phyloP scores from a whole-genome alignment of 2,797 vertebrate genomes.

The Catostomus latipinnis region DNA sequence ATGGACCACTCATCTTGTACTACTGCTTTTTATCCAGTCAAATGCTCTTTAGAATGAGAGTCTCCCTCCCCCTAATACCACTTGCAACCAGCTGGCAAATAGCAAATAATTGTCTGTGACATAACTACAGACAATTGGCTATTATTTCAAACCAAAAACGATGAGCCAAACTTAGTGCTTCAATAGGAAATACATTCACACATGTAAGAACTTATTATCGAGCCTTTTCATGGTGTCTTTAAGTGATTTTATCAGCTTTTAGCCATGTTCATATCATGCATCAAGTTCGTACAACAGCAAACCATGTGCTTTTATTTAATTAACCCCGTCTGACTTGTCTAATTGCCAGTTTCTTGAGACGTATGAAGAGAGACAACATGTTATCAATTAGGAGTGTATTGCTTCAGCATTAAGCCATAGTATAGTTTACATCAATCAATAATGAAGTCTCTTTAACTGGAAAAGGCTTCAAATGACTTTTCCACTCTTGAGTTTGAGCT shows the following conservation, averaged over 20 bases:
- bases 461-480: conserved; percentile 48
- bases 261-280: not conserved
- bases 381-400: conserved; percentile 20
- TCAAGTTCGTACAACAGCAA: not conserved
- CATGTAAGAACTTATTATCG: no score
- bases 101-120: no score
- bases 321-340: conserved; percentile 29
- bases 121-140: no score
- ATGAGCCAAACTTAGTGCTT: no score
- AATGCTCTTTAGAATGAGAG: no score
- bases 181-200: no score
- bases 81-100: no score
- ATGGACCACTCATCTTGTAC: no score
- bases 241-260: not conserved
- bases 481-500: conserved; percentile 20
- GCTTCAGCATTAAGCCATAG: conserved; percentile 23
- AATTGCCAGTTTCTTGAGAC: conserved; percentile 17
- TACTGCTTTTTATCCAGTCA: no score
- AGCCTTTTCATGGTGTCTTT: no score
- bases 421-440: conserved; percentile 20
- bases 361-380: conserved; percentile 14
- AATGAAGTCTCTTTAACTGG: conserved; percentile 25
- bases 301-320: conserved; percentile 41
- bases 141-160: no score
- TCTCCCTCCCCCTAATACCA: no score